These are phyloP conservation scores for Tinamus major DNA, from an alignment of 2,797 vertebrate species.

Conservation along the genomic window DNA sequence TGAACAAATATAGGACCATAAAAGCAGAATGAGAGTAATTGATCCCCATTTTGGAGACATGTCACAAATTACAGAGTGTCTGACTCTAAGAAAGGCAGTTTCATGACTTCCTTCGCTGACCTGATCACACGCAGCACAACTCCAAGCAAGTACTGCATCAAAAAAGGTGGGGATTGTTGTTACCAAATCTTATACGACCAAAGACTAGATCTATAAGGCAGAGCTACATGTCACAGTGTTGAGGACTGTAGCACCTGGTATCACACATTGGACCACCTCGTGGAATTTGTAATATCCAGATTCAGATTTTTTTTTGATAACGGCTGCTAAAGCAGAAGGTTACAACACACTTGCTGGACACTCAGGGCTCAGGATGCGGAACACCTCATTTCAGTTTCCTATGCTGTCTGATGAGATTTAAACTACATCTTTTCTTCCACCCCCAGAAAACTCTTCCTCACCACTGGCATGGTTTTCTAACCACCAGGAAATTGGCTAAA, in stretches of 20 bases:
- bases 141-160: not conserved
- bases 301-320: not conserved
- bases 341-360: not conserved
- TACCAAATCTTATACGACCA: not conserved
- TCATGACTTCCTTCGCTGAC: not conserved
- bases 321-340: not conserved
- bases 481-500: not conserved
- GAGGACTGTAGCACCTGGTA: not conserved
- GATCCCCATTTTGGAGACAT: not conserved
- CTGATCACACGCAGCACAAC: not conserved
- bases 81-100: not conserved
- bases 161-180: not conserved
- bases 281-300: not conserved
- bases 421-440: not conserved
- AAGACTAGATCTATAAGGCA: not conserved
- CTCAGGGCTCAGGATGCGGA: not conserved
- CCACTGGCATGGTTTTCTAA: not conserved
- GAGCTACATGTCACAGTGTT: not conserved
- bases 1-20: not conserved
- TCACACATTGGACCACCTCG: accelerated
- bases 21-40: slow-evolving; percentile 23
- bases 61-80: not conserved
- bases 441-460: not conserved
- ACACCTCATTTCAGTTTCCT: not conserved
- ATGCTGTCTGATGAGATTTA: not conserved